phyloP scores from a whole-genome alignment of 92 coral and sea anemone species.

The Epizoanthus rinbou region DNA sequence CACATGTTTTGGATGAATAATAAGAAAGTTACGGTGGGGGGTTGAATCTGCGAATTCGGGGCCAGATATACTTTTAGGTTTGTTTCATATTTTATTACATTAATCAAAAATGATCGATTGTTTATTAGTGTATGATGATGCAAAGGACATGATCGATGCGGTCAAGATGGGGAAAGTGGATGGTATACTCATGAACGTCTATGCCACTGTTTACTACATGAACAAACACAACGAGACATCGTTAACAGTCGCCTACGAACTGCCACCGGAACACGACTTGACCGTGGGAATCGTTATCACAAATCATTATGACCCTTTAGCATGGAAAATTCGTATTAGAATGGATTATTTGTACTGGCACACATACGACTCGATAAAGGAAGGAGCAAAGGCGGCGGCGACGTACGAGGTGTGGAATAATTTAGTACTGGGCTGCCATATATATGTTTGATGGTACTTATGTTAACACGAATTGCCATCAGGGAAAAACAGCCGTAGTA shows the following conservation, averaged over 20 bases:
- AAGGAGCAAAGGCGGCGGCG: neutral
- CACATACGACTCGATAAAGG: slow-evolving; percentile 3
- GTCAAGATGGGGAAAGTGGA: neutral
- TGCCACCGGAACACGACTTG: neutral
- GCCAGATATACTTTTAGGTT: no score
- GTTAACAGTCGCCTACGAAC: neutral
- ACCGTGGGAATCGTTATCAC: slow-evolving; percentile 30
- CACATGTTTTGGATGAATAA: no score
- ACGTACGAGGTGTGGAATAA: slow-evolving; percentile 5
- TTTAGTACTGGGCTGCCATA: no score
- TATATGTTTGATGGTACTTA: no score
- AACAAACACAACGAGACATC: neutral
- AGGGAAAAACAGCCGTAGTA: no score
- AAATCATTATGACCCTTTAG: neutral
- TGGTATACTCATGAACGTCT: slow-evolving; percentile 22
- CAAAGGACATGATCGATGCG: slow-evolving; percentile 1
- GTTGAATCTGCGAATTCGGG: no score
- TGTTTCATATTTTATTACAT: no score
- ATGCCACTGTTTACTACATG: slow-evolving; percentile 11
- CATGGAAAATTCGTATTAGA: neutral
- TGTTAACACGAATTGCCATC: no score
- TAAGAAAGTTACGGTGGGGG: no score
- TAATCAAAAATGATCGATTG: no score
- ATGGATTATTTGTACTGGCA: neutral
- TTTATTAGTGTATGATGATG: slow-evolving; percentile 5